Percentiles rank a stretch among this genome's conserved stretches.
Evolutionary conservation across 35 echinoderm and acorn worm species (phyloP).

Genomic region (Nesometra sesokonis): DNA sequence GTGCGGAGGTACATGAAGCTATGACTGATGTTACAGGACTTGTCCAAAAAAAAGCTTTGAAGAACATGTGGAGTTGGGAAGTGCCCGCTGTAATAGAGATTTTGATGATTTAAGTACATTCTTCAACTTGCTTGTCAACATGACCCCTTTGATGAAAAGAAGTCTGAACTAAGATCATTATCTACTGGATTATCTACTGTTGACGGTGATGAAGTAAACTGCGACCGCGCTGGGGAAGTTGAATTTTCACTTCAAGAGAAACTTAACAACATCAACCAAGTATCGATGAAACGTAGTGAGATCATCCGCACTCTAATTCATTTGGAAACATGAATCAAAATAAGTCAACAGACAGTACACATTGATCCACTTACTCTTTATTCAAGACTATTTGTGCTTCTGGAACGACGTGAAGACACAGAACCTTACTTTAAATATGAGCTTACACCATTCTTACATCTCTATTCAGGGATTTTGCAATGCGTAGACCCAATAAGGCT

Average conservation of each 20-base stretch:
- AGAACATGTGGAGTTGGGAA: conserved; percentile 9
- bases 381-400: too few relatives aligned
- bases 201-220: conserved; percentile 9
- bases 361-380: too few relatives aligned
- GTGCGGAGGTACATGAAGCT: background rate
- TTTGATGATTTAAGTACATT: background rate
- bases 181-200: conserved; percentile 5
- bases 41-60: background rate
- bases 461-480: too few relatives aligned
- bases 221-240: conserved; percentile 15
- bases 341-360: too few relatives aligned
- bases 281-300: too few relatives aligned
- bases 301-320: too few relatives aligned
- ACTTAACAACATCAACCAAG: too few relatives aligned
- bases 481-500: too few relatives aligned
- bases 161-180: background rate
- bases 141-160: conserved; percentile 1
- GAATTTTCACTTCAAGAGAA: background rate
- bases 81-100: background rate
- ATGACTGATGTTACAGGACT: background rate
- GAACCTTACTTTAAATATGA: too few relatives aligned
- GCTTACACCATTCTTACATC: too few relatives aligned
- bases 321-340: too few relatives aligned
- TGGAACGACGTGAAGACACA: too few relatives aligned
- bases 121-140: background rate